These are phyloP conservation scores for Panorpa germanica DNA, from an alignment of 2,888 invertebrate genomes.

Conservation along the genomic window DNA sequence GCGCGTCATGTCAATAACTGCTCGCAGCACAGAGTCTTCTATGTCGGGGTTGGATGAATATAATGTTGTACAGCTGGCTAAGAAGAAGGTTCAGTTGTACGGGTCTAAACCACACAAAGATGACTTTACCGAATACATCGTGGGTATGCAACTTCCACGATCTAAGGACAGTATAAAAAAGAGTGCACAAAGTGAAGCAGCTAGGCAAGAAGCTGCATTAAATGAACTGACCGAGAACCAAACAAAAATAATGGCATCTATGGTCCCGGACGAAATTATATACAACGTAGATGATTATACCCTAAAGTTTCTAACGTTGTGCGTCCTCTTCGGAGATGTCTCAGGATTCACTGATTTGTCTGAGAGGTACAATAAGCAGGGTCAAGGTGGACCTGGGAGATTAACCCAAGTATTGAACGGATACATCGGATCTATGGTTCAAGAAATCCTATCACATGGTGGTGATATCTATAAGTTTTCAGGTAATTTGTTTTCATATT, in stretches of 20 bases:
- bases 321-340: constrained; percentile 40
- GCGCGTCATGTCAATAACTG: no score
- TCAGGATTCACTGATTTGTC: constrained; percentile 47
- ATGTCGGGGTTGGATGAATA: no score
- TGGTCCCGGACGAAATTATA: constrained; percentile 46
- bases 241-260: constrained; percentile 35
- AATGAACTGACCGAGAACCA: constrained; percentile 17
- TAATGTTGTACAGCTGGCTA: no score
- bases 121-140: no score
- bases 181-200: no score
- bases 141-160: no score
- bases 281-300: constrained; percentile 31
- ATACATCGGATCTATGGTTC: constrained; percentile 52
- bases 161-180: no score
- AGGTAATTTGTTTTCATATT: constrained; percentile 25
- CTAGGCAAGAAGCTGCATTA: no score
- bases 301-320: constrained; percentile 32
- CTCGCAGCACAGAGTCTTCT: no score
- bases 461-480: constrained; percentile 51
- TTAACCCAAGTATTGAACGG: constrained; percentile 48
- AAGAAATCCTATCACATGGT: constrained; percentile 41
- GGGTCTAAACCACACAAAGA: no score
- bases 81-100: no score
- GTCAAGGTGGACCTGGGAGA: constrained; percentile 47
- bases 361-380: constrained; percentile 42